Conservation (phyloP, 2,797 vertebrate genomes). For the Gephyroberyx darwinii region DNA sequence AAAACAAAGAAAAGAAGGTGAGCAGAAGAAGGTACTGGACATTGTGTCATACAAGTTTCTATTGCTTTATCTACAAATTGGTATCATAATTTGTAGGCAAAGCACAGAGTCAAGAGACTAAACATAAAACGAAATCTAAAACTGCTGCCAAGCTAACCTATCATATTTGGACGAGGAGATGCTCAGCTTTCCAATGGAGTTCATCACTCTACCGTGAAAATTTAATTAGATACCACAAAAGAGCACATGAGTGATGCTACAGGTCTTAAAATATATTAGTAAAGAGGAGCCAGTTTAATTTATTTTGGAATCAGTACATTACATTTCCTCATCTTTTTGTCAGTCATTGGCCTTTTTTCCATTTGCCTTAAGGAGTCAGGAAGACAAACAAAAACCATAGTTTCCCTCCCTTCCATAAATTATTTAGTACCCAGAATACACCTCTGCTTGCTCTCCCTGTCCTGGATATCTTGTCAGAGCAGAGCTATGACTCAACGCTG, state of each 20-base stretch:
- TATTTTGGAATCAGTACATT: not conserved
- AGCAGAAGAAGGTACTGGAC: too few species aligned
- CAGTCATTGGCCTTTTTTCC: conserved; percentile 1
- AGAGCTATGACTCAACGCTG: conserved; percentile 57
- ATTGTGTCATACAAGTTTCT: too few species aligned
- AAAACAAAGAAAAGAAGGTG: too few species aligned
- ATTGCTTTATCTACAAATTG: too few species aligned
- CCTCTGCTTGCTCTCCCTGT: conserved; percentile 24
- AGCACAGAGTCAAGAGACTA: too few species aligned
- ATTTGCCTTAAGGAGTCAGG: conserved; percentile 1
- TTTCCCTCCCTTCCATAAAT: conserved; percentile 37
- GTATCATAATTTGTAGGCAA: too few species aligned
- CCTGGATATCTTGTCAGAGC: conserved; percentile 50
- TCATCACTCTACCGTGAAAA: too few species aligned
- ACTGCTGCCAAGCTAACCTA: too few species aligned
- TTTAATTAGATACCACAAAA: not conserved
- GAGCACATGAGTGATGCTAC: conserved; percentile 3
- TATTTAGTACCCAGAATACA: conserved; percentile 52
- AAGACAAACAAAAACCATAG: conserved; percentile 28
- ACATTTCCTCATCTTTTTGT: conserved; percentile 15
- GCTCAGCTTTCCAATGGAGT: too few species aligned
- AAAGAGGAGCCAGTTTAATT: not conserved
- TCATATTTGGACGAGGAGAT: too few species aligned
- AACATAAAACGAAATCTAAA: too few species aligned
- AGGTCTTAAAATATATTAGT: not conserved